Evolutionary conservation across 2,797 vertebrate genomes (phyloP), one percentile per base, ranked within the genome.

Genomic region (Mormyrops attenuatus): DNA sequence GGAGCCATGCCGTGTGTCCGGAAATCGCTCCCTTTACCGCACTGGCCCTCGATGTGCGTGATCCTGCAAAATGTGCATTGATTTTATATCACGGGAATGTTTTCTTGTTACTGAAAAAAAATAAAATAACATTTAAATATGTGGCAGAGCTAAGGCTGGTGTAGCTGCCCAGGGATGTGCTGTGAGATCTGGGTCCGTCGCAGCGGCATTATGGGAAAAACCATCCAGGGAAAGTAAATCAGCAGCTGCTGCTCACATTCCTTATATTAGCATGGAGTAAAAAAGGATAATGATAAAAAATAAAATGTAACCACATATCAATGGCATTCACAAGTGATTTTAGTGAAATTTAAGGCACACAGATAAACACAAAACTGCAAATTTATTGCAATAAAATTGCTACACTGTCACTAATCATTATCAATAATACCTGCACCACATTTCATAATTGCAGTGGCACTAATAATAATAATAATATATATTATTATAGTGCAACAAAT

Each of bases 1-100:
- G 92, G 91, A 93, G 91, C 91, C 91, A 91, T 57, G 92, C 91
- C 47, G 90, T 89, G 91, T 90, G 9, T 22, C 47, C 41, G 82
- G 82, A 47, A 85, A 50, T 44, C 11, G n/a, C 20, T 49, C 82
- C 1, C 41, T 85, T 47, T 85, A 50, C 44, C 0, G 82, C 3
- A n/a, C 8, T 26, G 20, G 82, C 44, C n/a, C 82, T 50, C 38
- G 3, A 30, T 22, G 47, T 6, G n/a, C 47, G 9, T 50, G 41
- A 85, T 26, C 82, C 82, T 26, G 41, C 20, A 22, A 85, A 85
- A 50, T 26, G 3, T 26, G 44, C 82, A 49, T 85, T 26, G 47
- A 34, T 85, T 85, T 85, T 22, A 85, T 50, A 50, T 22, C 3
- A 11, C 15, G 22, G 34, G 66, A 69, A 69, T 69, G 30, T 34